A percentile compares a stretch with the other conserved stretches of the same genome.
Conservation (phyloP, 2,113 vertebrate genomes). For the Sphaerodactylus townsendi region DNA sequence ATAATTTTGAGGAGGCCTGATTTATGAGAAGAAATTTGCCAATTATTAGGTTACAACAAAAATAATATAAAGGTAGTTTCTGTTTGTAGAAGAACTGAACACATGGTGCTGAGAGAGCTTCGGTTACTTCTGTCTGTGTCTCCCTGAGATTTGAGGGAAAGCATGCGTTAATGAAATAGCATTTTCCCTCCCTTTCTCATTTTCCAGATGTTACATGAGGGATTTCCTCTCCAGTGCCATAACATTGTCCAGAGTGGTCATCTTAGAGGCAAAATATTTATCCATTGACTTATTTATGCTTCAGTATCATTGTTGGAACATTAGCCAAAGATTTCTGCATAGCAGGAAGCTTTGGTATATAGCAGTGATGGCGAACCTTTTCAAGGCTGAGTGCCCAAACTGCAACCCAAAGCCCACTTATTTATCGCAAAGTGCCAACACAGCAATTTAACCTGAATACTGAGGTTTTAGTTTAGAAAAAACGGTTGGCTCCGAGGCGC, state of each 20-base stretch:
- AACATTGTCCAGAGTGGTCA: neutral
- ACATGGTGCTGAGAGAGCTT: neutral
- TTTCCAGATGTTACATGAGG: constrained; percentile 16
- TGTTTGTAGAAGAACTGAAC: constrained; percentile 22
- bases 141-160: constrained; percentile 19
- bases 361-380: too few relatives aligned
- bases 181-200: neutral
- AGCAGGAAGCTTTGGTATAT: too few relatives aligned
- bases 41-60: constrained; percentile 41
- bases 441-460: too few relatives aligned
- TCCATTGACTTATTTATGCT: neutral
- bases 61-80: constrained; percentile 32
- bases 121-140: constrained; percentile 6
- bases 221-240: neutral
- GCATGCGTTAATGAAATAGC: neutral
- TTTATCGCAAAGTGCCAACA: too few relatives aligned
- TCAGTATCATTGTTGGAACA: too few relatives aligned
- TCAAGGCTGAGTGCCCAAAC: too few relatives aligned
- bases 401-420: too few relatives aligned
- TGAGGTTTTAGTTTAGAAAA: too few relatives aligned
- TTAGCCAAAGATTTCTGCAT: too few relatives aligned
- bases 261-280: neutral
- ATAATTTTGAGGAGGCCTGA: constrained; percentile 10
- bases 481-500: too few relatives aligned
- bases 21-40: constrained; percentile 37